These are phyloP conservation scores for Stictonetta naevosa DNA, from an alignment of 2,113 vertebrate genomes.

Conservation along the genomic window DNA sequence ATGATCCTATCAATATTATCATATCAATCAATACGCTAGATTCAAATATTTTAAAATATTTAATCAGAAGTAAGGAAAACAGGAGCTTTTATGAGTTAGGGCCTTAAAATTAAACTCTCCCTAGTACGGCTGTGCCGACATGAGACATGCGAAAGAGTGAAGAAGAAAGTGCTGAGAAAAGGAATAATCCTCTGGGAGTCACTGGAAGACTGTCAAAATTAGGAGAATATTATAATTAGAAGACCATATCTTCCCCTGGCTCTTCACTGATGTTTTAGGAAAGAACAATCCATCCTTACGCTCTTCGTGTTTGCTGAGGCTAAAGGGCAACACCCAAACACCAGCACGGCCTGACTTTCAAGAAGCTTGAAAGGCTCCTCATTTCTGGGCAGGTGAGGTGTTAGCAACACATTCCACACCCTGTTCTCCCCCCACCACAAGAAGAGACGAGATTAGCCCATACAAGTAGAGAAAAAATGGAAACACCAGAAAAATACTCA, in stretches of 20 bases:
- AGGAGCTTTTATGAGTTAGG: background rate
- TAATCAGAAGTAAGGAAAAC: background rate
- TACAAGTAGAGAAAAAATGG: background rate
- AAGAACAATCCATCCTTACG: accelerated
- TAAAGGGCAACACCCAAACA: background rate
- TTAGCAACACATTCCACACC: background rate
- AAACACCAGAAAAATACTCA: background rate
- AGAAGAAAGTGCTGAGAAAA: background rate
- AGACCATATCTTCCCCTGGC: background rate
- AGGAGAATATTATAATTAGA: background rate
- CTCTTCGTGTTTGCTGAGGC: background rate
- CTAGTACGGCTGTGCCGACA: background rate
- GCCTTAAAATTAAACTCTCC: background rate
- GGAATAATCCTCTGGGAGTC: background rate
- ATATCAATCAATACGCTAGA: background rate
- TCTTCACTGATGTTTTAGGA: background rate
- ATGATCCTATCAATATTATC: background rate
- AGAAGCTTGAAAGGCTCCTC: background rate
- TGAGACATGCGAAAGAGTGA: background rate
- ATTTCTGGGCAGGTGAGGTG: background rate
- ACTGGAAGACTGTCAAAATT: background rate
- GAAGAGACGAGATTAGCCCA: background rate
- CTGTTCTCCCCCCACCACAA: background rate
- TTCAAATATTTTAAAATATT: background rate
- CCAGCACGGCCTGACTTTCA: background rate